Base-by-base conservation (phyloP, 1,140 invertebrate genomes). In the Mamestra configurata region DNA sequence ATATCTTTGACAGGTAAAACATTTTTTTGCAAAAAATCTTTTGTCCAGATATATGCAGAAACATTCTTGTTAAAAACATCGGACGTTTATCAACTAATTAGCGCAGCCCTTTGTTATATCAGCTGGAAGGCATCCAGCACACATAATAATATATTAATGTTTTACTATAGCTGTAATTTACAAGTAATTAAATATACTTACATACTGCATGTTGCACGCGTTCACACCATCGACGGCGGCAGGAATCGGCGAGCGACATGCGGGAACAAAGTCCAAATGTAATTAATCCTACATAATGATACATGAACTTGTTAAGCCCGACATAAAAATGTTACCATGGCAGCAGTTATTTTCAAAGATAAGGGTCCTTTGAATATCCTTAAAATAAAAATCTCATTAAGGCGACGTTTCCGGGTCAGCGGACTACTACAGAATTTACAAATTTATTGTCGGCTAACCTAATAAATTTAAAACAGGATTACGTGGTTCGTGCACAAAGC, bases 401-500 rank as follows among this genome's bases (percentile, higher is more conserved):
- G 79, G 84, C 85, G 86, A 80, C 84, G 84, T 87, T 92, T 94
- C 90, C 91, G 91, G 89, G 91, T 94, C 86, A 86, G 82, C 85
- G 85, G 86, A 78, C 88, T 83, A 78, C 88, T 83, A 88, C 86
- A 86, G 88, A 93, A 93, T 90, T 91, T 84, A 91, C 92, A 88
- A 91, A 94, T 94, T 93, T 94, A 94, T 93, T 84, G 91, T 85
- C 78, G 86, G 85, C 84, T 88, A 86, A 88, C 89, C 89, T 91
- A 94, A 93, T 94, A 94, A 94, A 94, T 94, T 94, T 90, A 85
- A 88, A 91, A 88, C 87, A 82, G 92, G 93, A 93, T 94, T 94
- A 94, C 87, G 87, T 86, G 86, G 88, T 84, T 84, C 86, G 83
- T 81, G 87, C 87, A 90, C 91, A 89, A 89, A 90, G 90, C 86